Evolutionary conservation across 2,797 vertebrate genomes (phyloP).

Genomic region (Amniataba percoides): DNA sequence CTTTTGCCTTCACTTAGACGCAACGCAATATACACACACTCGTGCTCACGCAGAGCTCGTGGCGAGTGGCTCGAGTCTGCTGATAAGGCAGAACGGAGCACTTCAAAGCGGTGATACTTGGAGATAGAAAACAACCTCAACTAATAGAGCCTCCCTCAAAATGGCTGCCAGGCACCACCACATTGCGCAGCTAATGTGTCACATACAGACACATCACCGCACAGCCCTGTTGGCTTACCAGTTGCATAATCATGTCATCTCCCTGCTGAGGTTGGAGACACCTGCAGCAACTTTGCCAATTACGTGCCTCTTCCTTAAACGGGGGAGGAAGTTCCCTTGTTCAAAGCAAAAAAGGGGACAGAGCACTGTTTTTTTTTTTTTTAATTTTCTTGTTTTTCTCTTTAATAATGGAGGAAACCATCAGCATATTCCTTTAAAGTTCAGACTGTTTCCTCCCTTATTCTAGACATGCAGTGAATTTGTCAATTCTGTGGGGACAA

Average conservation of each 20-base stretch:
- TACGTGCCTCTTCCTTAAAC: conserved; percentile 57
- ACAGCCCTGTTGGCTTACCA: conserved; percentile 32
- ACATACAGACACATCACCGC: conserved; percentile 38
- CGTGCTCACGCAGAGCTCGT: conserved; percentile 56
- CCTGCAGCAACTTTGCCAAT: conserved; percentile 70
- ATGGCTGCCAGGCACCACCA: conserved; percentile 74
- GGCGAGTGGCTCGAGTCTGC: conserved; percentile 70
- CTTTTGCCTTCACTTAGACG: conserved; percentile 28
- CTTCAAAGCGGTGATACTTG: conserved; percentile 81
- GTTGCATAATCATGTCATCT: conserved; percentile 63
- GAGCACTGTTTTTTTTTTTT: conserved; percentile 4
- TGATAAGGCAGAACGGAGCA: conserved; percentile 81
- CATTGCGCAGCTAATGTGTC: conserved; percentile 60
- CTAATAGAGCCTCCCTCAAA: conserved; percentile 74
- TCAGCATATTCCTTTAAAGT: conserved; percentile 34
- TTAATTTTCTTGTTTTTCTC: neutral
- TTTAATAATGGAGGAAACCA: conserved; percentile 34
- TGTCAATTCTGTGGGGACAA: conserved; percentile 25
- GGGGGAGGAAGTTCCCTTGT: conserved; percentile 53
- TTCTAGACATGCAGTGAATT: conserved; percentile 26
- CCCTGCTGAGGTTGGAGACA: conserved; percentile 56
- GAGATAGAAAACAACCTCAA: conserved; percentile 78
- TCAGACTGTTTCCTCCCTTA: neutral
- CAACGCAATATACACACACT: conserved; percentile 22
- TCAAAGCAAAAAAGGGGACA: conserved; percentile 61